Evolutionary conservation across 2,113 vertebrate species (phyloP), one percentile per base, ranked within the genome.

Genomic region (Acanthisitta chloris): DNA sequence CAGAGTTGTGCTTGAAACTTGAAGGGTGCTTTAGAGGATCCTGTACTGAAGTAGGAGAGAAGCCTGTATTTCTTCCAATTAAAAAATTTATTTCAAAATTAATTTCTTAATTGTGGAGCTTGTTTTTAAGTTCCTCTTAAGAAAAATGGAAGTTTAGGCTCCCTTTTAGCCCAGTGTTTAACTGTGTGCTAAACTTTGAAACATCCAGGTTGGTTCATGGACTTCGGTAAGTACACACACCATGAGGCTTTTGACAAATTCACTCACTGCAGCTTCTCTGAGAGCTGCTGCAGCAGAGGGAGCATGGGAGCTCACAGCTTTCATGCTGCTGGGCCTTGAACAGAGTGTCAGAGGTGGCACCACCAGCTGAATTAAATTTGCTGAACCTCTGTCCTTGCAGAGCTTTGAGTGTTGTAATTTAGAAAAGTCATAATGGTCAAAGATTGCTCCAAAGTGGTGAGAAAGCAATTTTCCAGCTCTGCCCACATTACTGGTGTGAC

Each of bases 291-390:
- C 58, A 19, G 36, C 46, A 70, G 51, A 43, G 49, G 55, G 45
- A 52, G 17, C 25, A 1, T 4, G 15, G 34, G 34, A 62, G n/a
- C 1, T 2, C 23, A 4, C 24, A 46, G 52, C 13, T 17, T 20
- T 31, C 5, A 0, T 24, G 36, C 20, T 5, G 48, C 8, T 26
- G 45, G 34, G 45, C 64, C 57, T 21, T 36, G 31, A 42, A 12
- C 48, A 10, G 29, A 43, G 33, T 46, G 52, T 42, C 58, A 26
- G 42, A 14, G 48, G 29, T 26, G 36, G 71, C 42, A 34, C 70
- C 1, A 1, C 21, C 57, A 15, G 23, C 72, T 2, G 3, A 45
- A 42, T 42, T 55, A 14, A 36, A 21, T 76, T n/a, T 89, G 40
- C 28, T 43, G 62, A 72, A 33, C 31, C 5, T 18, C 48, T n/a